Evolutionary conservation across 2,888 invertebrate species (phyloP), one percentile per base, ranked within the genome.

Genomic region (Myopa testacea): DNA sequence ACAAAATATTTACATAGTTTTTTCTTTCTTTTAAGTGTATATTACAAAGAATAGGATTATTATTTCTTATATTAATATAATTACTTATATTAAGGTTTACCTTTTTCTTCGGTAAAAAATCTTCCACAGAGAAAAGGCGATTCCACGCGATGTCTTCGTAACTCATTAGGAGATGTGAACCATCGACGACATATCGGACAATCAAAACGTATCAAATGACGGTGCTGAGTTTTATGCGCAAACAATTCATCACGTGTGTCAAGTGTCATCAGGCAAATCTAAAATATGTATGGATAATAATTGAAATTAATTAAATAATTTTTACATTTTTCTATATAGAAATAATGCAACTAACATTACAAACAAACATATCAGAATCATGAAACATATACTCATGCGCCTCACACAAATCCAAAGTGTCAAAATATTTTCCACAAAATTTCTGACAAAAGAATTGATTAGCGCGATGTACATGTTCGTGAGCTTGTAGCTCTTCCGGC

Each of bases 51-150:
- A n/a, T n/a, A n/a, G n/a, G n/a, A n/a, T n/a, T n/a, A n/a, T 2
- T 2, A 26, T 26, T 26, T 26, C 26, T 26, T 26, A 67, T 8
- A 67, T 1, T n/a, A 16, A 67, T 37, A 2, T 14, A 67, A 37
- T 37, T 67, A 14, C 12, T 10, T 10, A 45, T 14, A 38, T 45
- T 45, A 3, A n/a, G 7, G 45, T 10, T 78, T 80, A 80, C 81
- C 75, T 77, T 80, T 70, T 80, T 60, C 77, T 79, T 79, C 72
- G 12, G 78, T 75, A 75, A 87, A 87, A 80, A 85, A 87, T 80
- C 86, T 87, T 45, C 87, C 87, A 75, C 87, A 87, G 75, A 85
- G 86, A 75, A 86, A 86, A n/a, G 87, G 87, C 8, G 87, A 85
- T 26, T 84, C 83, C 72, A 86, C 34, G 7, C 87, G 86, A 81